Percentiles rank a stretch among this genome's conserved stretches.
Evolutionary conservation across 1,140 invertebrate species (phyloP).

Genomic region (Trichoplusia ni): DNA sequence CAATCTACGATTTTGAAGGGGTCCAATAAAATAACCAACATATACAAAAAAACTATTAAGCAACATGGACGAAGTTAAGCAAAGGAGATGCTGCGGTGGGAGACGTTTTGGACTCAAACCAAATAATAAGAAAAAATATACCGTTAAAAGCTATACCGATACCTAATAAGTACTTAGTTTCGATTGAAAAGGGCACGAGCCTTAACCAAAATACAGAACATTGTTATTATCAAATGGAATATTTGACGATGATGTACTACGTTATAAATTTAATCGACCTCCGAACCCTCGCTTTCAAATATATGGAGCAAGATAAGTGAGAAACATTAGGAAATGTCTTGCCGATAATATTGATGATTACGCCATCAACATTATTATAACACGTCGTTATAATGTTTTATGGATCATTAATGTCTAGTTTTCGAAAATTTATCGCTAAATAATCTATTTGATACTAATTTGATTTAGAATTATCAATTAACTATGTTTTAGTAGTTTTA

Average conservation of each 20-base stretch:
- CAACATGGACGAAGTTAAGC: no score
- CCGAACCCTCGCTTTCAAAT: conserved; percentile 20
- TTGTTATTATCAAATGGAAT: conserved; percentile 1
- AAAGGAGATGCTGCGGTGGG: no score
- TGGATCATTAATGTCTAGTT: conserved; percentile 18
- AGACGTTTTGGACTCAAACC: no score
- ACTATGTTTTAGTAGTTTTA: no score
- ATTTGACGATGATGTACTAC: not conserved
- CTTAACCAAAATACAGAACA: no score
- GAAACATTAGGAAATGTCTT: conserved; percentile 25
- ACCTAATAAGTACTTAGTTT: not conserved
- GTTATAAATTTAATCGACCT: conserved; percentile 22
- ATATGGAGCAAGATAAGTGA: conserved; percentile 24
- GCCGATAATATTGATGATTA: conserved; percentile 9
- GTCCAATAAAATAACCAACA: no score
- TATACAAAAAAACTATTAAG: no score
- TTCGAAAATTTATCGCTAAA: not conserved
- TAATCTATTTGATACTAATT: not conserved
- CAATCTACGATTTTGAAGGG: no score
- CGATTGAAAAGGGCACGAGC: no score
- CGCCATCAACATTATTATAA: conserved; percentile 5
- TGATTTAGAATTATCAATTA: not conserved
- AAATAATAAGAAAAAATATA: no score
- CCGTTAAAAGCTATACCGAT: no score
- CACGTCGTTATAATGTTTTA: conserved; percentile 23